phyloP scores from a whole-genome alignment of 2,113 vertebrate genomes.

The Protobothrops mucrosquamatus region DNA sequence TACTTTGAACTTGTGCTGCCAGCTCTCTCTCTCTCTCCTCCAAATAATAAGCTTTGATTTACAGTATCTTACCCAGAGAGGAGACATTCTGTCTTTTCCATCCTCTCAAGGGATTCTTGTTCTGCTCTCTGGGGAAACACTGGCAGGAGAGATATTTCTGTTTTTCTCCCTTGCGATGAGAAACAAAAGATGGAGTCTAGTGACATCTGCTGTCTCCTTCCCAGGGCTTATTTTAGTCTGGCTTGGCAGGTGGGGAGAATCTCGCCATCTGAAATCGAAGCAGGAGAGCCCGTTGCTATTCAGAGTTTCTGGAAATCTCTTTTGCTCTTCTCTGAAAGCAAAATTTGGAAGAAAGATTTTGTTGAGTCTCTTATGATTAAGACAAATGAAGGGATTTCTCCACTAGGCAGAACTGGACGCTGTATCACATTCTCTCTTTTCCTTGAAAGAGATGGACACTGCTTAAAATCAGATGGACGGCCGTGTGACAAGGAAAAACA shows the following conservation, averaged over 20 bases:
- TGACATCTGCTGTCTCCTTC: neutral
- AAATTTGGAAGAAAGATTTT: neutral
- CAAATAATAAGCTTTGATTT: neutral
- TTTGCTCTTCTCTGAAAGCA: neutral
- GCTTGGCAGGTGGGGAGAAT: neutral
- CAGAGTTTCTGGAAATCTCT: neutral
- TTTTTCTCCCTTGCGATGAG: neutral
- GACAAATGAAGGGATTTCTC: neutral
- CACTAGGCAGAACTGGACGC: neutral
- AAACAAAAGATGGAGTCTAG: neutral
- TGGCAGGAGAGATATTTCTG: neutral
- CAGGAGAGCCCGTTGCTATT: neutral
- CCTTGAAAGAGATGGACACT: neutral
- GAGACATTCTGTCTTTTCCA: neutral
- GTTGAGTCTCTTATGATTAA: neutral
- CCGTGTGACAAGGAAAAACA: neutral
- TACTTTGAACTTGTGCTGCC: neutral
- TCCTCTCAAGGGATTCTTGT: neutral
- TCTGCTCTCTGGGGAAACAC: rapidly evolving
- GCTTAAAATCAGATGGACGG: neutral
- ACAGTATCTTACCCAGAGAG: neutral
- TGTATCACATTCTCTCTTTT: neutral
- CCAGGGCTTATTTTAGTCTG: neutral
- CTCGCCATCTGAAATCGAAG: neutral
- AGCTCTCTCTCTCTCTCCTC: neutral